These are phyloP conservation scores for Pinna nobilis DNA, from an alignment of 1,140 invertebrate genomes.

Conservation along the genomic window DNA sequence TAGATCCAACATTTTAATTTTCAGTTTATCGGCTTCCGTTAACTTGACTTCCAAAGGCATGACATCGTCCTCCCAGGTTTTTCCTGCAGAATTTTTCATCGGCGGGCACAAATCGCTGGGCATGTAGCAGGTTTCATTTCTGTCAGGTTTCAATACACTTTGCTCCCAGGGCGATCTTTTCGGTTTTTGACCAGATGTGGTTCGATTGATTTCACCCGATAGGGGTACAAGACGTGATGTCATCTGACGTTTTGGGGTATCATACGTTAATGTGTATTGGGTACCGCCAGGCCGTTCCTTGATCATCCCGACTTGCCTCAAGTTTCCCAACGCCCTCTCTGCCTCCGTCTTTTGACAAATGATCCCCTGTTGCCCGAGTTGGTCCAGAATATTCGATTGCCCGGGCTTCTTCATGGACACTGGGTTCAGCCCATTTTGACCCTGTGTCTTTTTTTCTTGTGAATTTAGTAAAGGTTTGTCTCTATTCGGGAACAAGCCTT, in stretches of 20 bases:
- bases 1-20: conserved; percentile 17
- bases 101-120: background rate
- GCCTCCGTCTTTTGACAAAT: conserved; percentile 7
- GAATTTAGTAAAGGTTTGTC: background rate
- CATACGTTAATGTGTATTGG: conserved; percentile 12
- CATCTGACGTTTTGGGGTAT: conserved; percentile 15
- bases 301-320: conserved; percentile 10
- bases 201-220: background rate
- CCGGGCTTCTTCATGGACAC: conserved; percentile 10
- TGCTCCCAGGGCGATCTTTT: conserved; percentile 24
- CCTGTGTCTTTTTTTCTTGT: background rate
- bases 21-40: conserved; percentile 2
- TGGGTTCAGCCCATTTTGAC: background rate
- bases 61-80: background rate
- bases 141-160: background rate
- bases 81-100: background rate
- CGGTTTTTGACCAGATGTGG: background rate
- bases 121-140: background rate
- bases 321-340: conserved; percentile 14
- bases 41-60: background rate
- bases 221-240: conserved; percentile 24
- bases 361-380: conserved; percentile 30
- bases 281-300: conserved; percentile 6
- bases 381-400: conserved; percentile 15
- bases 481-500: background rate